These are phyloP conservation scores for Chascanopsetta lugubris DNA, from an alignment of 2,113 vertebrate genomes.

Conservation along the genomic window DNA sequence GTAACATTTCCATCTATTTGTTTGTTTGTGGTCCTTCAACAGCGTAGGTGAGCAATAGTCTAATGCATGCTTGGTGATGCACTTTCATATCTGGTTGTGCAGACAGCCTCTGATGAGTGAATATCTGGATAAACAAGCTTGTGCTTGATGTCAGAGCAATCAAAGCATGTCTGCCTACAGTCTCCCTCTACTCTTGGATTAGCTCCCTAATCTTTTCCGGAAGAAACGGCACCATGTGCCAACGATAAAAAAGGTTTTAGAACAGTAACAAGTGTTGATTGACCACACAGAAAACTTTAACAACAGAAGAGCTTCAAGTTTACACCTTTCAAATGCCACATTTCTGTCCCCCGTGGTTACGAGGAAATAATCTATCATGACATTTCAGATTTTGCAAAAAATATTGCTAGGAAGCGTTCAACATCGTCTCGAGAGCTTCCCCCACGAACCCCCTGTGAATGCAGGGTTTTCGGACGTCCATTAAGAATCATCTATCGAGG, in stretches of 20 bases:
- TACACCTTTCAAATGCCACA: slow-evolving; percentile 14
- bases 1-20: slow-evolving; percentile 52
- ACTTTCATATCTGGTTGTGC: slow-evolving; percentile 47
- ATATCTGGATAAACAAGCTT: slow-evolving; percentile 35
- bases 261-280: not conserved
- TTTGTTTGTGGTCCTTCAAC: slow-evolving; percentile 60
- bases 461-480: slow-evolving; percentile 1
- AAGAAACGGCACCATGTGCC: not conserved
- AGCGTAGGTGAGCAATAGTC: slow-evolving; percentile 52
- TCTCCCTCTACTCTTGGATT: slow-evolving; percentile 28
- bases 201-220: not conserved
- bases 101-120: slow-evolving; percentile 39
- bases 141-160: slow-evolving; percentile 32
- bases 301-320: not conserved
- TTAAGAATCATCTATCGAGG: slow-evolving; percentile 31
- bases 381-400: not conserved
- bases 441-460: slow-evolving; percentile 14
- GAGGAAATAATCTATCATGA: slow-evolving; percentile 11
- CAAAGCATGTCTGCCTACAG: slow-evolving; percentile 32
- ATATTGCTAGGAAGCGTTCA: not conserved
- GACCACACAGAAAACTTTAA: slow-evolving; percentile 8
- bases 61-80: slow-evolving; percentile 48
- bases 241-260: not conserved
- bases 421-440: not conserved
- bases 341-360: not conserved